Evolutionary conservation across 2,888 invertebrate genomes (phyloP), one percentile per base, ranked within the genome.

Genomic region (Sarcophaga rosellei): DNA sequence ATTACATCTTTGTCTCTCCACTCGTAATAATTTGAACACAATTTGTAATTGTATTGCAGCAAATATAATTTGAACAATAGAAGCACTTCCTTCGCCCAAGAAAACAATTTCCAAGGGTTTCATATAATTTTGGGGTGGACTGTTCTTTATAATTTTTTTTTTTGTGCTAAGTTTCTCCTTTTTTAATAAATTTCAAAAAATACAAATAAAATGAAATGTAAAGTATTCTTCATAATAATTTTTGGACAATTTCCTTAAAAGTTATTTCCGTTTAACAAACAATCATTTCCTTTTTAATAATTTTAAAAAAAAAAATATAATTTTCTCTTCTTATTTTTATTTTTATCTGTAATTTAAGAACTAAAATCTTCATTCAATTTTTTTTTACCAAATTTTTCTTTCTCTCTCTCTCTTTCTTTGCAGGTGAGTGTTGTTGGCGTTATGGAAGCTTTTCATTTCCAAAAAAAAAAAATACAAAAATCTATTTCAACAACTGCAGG

Each of bases 391-490:
- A 47, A 47, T 53, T 2, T 17, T 15, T 12, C 5, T 53, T 15
- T 17, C 5, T 53, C 53, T 53, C 17, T 68, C 63, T 17, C 70
- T 63, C 25, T 84, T 5, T 84, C 69, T 59, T 84, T 84, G 0
- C 75, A 84, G 84, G 80, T 84, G 20, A 84, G 80, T 84, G 25
- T 53, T 57, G 35, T 69, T 44, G n/a, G 20, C 4, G 8, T 4
- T 44, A 8, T 21, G 20, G 1, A 35, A 35, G 35, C 10, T 35
- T 35, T 35, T 10, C 15, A 68, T 47, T 17, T 10, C 23, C 4
- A 17, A 53, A 35, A 35, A 35, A 25, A 6, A 25, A 25, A 25
- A 35, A 35, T 2, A 10, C n/a, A 10, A 23, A 72, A 53, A 20
- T n/a, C 12, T 35, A 35, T 47, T 75, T 75, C 47, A 53, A 47